A percentile compares a stretch with the other conserved stretches of the same genome.
Evolutionary conservation across 2,113 vertebrate genomes (phyloP).

Genomic region (Semicossyphus pulcher): DNA sequence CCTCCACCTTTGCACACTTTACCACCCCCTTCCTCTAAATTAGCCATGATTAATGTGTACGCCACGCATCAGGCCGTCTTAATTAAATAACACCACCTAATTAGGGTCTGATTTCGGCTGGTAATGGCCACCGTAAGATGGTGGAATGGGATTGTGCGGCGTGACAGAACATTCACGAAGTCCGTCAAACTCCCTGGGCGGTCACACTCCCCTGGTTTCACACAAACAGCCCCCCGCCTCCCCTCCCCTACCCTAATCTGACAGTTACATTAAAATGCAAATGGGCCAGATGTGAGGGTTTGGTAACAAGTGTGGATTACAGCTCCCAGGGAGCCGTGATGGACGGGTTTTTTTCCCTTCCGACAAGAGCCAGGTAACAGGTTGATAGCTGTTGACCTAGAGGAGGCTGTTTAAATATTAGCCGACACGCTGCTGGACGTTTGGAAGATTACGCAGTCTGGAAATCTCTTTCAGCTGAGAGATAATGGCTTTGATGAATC

Average conservation of each 20-base stretch:
- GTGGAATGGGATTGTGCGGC: constrained; percentile 63
- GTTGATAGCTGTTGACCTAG: constrained; percentile 69
- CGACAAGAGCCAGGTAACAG: constrained; percentile 65
- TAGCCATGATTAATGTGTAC: constrained; percentile 87
- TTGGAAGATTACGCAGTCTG: constrained; percentile 43
- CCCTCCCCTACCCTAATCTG: constrained; percentile 64
- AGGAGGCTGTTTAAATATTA: constrained; percentile 69
- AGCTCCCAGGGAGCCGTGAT: constrained; percentile 46
- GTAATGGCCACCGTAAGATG: constrained; percentile 80
- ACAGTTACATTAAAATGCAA: constrained; percentile 83
- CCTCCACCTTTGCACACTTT: constrained; percentile 34
- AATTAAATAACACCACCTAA: constrained; percentile 94
- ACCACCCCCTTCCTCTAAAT: constrained; percentile 74
- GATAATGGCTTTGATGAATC: constrained; percentile 49
- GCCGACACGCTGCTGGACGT: constrained; percentile 24
- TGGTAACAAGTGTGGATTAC: constrained; percentile 78
- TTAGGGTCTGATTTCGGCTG: constrained; percentile 87
- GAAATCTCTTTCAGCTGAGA: constrained; percentile 42
- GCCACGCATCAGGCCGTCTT: constrained; percentile 81
- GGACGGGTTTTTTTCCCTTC: not conserved
- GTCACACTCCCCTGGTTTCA: constrained; percentile 67
- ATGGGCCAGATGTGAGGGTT: constrained; percentile 75
- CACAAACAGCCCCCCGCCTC: constrained; percentile 52
- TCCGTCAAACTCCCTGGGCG: constrained; percentile 65
- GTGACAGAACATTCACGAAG: constrained; percentile 59